Evolutionary conservation across 2,797 vertebrate genomes (phyloP).

Genomic region (Oryzias dopingdopingensis): DNA sequence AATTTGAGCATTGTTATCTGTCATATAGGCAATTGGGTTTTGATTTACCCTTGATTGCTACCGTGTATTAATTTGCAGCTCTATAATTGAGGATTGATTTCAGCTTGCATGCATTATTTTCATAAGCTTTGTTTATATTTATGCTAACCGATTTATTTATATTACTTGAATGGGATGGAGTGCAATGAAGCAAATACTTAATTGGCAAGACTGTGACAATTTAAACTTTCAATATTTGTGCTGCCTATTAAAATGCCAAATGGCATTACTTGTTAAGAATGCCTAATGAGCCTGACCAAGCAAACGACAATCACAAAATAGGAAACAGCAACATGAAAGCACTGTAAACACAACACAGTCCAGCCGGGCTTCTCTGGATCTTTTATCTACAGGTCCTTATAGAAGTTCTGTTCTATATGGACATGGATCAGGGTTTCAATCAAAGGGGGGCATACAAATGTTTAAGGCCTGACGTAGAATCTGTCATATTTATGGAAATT

Average conservation of each 20-base stretch:
- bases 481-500: too few species aligned
- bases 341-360: slow-evolving; percentile 8
- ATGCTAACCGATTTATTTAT: slow-evolving; percentile 63
- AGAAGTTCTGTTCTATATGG: too few species aligned
- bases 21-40: slow-evolving; percentile 65
- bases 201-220: slow-evolving; percentile 70
- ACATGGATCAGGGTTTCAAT: too few species aligned
- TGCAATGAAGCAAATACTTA: slow-evolving; percentile 67
- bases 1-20: slow-evolving; percentile 58
- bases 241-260: slow-evolving; percentile 66
- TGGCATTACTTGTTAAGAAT: slow-evolving; percentile 47
- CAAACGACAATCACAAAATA: slow-evolving; percentile 23
- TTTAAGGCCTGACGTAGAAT: too few species aligned
- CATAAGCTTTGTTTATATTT: slow-evolving; percentile 67
- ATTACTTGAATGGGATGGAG: slow-evolving; percentile 66
- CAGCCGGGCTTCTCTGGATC: neutral
- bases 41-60: slow-evolving; percentile 71
- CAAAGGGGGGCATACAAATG: too few species aligned
- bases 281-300: slow-evolving; percentile 50
- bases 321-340: slow-evolving; percentile 11
- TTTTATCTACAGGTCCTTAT: too few species aligned
- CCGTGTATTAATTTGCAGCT: slow-evolving; percentile 68
- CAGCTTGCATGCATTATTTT: slow-evolving; percentile 61
- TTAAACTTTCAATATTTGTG: slow-evolving; percentile 63
- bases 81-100: slow-evolving; percentile 73